phyloP scores from a whole-genome alignment of 2,888 invertebrate species.

The Sphinx pinastri region DNA sequence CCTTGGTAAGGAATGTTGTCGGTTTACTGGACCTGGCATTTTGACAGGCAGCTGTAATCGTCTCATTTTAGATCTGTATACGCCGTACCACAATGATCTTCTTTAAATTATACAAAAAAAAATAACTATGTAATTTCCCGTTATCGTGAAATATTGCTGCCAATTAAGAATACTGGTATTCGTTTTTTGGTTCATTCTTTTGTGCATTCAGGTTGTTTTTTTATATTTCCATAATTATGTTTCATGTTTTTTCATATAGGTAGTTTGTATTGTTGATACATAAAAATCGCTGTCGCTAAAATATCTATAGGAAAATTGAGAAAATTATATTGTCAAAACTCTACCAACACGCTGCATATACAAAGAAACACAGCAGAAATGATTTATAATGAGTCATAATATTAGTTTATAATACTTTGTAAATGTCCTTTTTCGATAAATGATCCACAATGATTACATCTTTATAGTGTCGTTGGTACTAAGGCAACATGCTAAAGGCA shows the following conservation, averaged over 20 bases:
- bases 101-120: slow-evolving; percentile 9
- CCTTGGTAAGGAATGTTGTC: slow-evolving; percentile 50
- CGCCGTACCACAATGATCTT: slow-evolving; percentile 15
- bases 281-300: background rate
- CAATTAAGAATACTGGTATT: slow-evolving; percentile 19
- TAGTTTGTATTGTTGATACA: background rate
- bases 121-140: background rate
- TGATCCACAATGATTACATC: slow-evolving; percentile 45
- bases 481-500: slow-evolving; percentile 47
- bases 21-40: slow-evolving; percentile 50
- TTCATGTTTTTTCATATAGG: background rate
- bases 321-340: too few species aligned
- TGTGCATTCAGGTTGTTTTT: slow-evolving; percentile 7
- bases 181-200: slow-evolving; percentile 20
- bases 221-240: background rate
- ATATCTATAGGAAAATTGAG: too few species aligned
- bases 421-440: slow-evolving; percentile 52
- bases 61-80: slow-evolving; percentile 37
- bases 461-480: slow-evolving; percentile 44
- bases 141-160: slow-evolving; percentile 21
- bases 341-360: too few species aligned
- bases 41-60: slow-evolving; percentile 44
- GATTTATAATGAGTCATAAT: too few species aligned
- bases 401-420: too few species aligned
- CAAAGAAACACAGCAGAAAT: too few species aligned